These are phyloP conservation scores for Itoplectis maculator DNA, from an alignment of 2,888 invertebrate species.

Conservation along the genomic window DNA sequence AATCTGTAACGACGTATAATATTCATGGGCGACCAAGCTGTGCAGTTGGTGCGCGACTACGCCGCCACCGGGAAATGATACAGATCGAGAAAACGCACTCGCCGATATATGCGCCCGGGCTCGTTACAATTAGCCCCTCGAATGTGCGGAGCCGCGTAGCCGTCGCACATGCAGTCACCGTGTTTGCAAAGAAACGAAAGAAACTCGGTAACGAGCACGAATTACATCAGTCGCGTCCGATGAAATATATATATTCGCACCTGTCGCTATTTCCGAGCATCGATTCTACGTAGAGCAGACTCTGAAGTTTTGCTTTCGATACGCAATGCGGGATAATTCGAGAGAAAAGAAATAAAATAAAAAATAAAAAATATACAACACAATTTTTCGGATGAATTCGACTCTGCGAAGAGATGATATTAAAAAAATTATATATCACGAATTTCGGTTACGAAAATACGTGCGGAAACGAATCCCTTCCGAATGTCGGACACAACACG, in stretches of 20 bases:
- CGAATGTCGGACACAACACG: too few relatives aligned
- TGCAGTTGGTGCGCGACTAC: not conserved
- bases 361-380: too few relatives aligned
- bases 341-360: too few relatives aligned
- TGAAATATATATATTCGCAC: not conserved
- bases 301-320: too few relatives aligned
- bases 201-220: not conserved
- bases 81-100: constrained; percentile 24
- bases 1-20: constrained; percentile 47
- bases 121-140: constrained; percentile 39
- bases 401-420: too few relatives aligned
- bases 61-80: not conserved
- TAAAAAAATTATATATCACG: too few relatives aligned
- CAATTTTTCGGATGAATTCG: too few relatives aligned
- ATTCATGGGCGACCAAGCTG: constrained; percentile 13
- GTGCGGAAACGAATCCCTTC: too few relatives aligned
- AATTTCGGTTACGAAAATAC: too few relatives aligned
- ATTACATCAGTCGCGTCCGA: not conserved
- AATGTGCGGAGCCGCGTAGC: constrained; percentile 8
- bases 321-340: too few relatives aligned
- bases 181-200: constrained; percentile 2
- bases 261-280: not conserved
- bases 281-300: not conserved
- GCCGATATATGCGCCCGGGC: not conserved
- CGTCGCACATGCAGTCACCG: not conserved